Evolutionary conservation across 2,888 invertebrate genomes (phyloP), one percentile per base, ranked within the genome.

Genomic region (Aromia moschata): DNA sequence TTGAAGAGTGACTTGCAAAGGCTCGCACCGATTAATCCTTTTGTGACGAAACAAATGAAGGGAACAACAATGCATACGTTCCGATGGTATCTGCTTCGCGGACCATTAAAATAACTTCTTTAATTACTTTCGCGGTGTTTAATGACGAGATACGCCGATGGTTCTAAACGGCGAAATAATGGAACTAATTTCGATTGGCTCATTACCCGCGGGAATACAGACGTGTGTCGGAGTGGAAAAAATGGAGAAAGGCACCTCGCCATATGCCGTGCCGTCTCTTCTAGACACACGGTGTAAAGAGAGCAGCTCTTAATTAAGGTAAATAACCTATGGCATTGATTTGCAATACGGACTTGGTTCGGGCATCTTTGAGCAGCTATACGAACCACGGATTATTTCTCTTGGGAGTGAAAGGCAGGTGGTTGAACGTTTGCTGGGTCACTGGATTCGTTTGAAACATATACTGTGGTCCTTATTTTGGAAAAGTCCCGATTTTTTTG

Each of bases 1-100:
- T 72, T 69, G 67, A 68, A 70, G 58, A 66, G 67, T 74, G 74
- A 74, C 74, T 74, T 73, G 73, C 74, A 69, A n/a, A 7, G 37
- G 40, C 58, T 44, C 44, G 11, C n/a, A 66, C 70, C 72, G 72
- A 74, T 74, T 72, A 67, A 67, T 69, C 72, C 67, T 60, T 73
- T 73, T 73, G 71, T 73, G 65, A 66, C 63, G 53, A 49, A 58
- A 65, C 66, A 70, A 65, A 70, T 61, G 60, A 51, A 61, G 51
- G 47, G 56, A 31, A 41, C 47, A 49, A 45, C 46, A 56, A 62
- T 63, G 54, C 53, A 45, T 49, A 49, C 54, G n/a, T n/a, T 58
- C 49, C 53, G 60, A 65, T 62, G 45, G 49, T 65, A 63, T 63
- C 59, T 49, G 45, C 53, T 37, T 41, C 43, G 52, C 41, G 43